Conservation (phyloP, 2,113 vertebrate species). For the Periophthalmus modestus region DNA sequence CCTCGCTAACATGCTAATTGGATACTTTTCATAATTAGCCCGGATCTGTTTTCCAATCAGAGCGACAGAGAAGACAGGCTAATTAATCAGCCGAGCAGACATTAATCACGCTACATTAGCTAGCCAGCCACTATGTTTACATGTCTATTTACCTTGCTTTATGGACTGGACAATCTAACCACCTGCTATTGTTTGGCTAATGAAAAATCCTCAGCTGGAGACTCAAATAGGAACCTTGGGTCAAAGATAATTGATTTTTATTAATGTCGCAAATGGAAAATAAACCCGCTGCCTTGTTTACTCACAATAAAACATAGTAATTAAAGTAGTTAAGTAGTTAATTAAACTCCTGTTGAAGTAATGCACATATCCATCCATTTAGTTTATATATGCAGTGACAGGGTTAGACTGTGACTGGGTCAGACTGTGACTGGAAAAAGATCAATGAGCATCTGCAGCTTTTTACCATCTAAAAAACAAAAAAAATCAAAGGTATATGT, state of each 20-base stretch:
- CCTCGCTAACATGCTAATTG: conserved; percentile 39
- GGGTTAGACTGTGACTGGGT: no score
- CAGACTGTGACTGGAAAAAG: no score
- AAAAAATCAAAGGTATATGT: no score
- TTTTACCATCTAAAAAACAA: no score
- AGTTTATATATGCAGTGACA: background rate
- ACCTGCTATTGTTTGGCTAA: conserved; percentile 3
- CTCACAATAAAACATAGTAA: conserved; percentile 5
- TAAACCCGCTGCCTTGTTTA: conserved; percentile 18
- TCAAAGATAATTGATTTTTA: conserved; percentile 41
- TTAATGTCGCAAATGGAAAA: conserved; percentile 17
- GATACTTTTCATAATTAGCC: conserved; percentile 58
- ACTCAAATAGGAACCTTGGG: conserved; percentile 16
- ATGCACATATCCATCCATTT: background rate
- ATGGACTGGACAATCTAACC: conserved; percentile 1
- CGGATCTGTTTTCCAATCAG: conserved; percentile 58
- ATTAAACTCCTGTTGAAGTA: background rate
- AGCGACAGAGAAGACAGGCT: conserved; percentile 48
- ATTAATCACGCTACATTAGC: conserved; percentile 61
- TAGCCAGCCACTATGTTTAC: conserved; percentile 33
- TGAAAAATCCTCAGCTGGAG: conserved; percentile 8
- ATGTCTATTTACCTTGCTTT: conserved; percentile 40
- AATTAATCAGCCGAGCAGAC: conserved; percentile 63
- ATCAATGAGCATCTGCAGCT: no score
- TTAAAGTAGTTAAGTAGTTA: no score